A percentile compares a stretch with the other conserved stretches of the same genome.
Conservation (phyloP, 2,113 vertebrate genomes). For the Nothobranchius furzeri region DNA sequence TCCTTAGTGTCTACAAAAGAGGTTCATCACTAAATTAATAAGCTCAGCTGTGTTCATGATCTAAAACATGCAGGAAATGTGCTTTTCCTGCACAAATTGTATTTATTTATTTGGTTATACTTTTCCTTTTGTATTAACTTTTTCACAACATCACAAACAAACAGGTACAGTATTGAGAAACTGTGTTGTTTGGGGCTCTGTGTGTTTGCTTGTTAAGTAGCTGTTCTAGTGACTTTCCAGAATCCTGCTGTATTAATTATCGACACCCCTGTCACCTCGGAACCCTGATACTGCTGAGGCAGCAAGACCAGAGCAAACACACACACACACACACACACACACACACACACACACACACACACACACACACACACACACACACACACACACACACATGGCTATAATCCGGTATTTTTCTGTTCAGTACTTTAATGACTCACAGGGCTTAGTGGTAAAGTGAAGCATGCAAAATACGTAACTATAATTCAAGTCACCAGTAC, state of each 20-base stretch:
- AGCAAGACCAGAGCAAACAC: constrained; percentile 39
- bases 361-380: constrained; percentile 22
- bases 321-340: constrained; percentile 17
- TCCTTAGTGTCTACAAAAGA: too few species aligned
- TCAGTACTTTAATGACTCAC: constrained; percentile 28
- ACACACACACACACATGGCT: constrained; percentile 10
- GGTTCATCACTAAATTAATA: too few species aligned
- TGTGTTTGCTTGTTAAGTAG: constrained; percentile 49
- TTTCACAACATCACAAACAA: constrained; percentile 20
- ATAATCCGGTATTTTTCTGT: constrained; percentile 28
- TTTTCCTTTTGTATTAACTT: too few species aligned
- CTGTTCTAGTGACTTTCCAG: constrained; percentile 61
- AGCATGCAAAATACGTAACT: not conserved
- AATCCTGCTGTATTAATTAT: constrained; percentile 75
- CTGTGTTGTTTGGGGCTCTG: constrained; percentile 9
- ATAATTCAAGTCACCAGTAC: not conserved
- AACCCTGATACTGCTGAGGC: constrained; percentile 62
- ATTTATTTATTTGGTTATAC: too few species aligned
- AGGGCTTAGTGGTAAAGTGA: not conserved
- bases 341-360: constrained; percentile 13
- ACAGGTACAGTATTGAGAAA: constrained; percentile 5
- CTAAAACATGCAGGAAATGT: too few species aligned
- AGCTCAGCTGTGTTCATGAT: too few species aligned
- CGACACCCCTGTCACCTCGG: constrained; percentile 66
- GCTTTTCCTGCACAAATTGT: too few species aligned